phyloP scores from a whole-genome alignment of 2,797 vertebrate genomes.

The Enteromius afrohamiltoni region DNA sequence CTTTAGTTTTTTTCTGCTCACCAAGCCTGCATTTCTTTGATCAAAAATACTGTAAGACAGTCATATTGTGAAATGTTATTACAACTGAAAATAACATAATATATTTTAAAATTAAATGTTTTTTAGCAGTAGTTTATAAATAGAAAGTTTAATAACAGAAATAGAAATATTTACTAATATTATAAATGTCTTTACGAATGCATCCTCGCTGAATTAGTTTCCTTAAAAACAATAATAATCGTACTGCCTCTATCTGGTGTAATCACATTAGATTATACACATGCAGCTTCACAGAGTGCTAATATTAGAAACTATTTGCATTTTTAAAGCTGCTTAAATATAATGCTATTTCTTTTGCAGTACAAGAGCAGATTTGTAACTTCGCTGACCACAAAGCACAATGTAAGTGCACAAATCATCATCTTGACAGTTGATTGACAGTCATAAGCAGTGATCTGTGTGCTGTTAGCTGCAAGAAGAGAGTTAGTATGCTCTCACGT shows the following conservation, averaged over 20 bases:
- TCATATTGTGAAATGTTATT: background rate
- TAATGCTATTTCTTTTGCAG: background rate
- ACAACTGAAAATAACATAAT: background rate
- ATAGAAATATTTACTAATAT: background rate
- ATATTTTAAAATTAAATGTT: background rate
- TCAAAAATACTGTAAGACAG: background rate
- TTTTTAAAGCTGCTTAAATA: slow-evolving; percentile 8
- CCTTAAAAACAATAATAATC: background rate
- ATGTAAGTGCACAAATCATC: background rate
- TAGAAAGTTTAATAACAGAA: background rate
- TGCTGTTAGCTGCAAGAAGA: slow-evolving; percentile 16
- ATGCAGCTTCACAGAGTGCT: background rate
- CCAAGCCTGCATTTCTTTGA: background rate
- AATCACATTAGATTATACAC: background rate
- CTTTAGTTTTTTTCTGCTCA: background rate
- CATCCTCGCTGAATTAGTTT: background rate
- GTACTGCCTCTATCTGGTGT: background rate
- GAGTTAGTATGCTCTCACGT: slow-evolving; percentile 7
- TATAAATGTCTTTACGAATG: background rate
- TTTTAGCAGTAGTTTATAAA: background rate
- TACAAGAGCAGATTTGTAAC: background rate
- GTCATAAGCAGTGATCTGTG: background rate
- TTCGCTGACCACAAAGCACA: background rate
- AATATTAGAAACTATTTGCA: background rate
- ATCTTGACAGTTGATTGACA: slow-evolving; percentile 28